Evolutionary conservation across 37 sponge, comb jelly and placozoan species (phyloP), one percentile per base, ranked within the genome.

Genomic region (Ephydatia muelleri): DNA sequence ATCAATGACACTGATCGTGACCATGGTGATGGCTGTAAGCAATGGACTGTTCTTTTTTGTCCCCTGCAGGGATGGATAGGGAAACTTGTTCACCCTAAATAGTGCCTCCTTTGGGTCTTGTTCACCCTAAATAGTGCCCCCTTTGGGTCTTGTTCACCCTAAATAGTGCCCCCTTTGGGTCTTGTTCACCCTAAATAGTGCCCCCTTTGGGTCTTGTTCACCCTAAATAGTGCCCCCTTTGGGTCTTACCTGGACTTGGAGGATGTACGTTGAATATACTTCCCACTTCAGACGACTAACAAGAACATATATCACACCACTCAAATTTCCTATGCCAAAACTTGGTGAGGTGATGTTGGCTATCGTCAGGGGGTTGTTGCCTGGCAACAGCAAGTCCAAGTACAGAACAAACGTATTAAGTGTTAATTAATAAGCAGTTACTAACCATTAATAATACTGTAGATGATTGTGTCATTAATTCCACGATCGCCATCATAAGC

Each of bases 231-330:
- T n/a, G n/a, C n/a, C n/a, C n/a, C n/a, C n/a, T n/a, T n/a, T n/a
- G n/a, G 73, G 66, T 27, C 73, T 47, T 12, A 88, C 92, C 72
- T 70, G 28, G 37, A 88, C 85, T 26, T 40, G 67, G 29, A 92
- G 79, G 5, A 57, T 72, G 78, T 92, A 92, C 23, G 36, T 4
- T 3, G 66, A 0, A 34, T 32, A 34, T 2, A 12, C 38, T 26
- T 92, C 93, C 29, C 88, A 35, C 34, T 92, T 83, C 71, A 92
- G 67, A 25, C 16, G 31, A 3, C 68, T 79, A 5, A 67, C 39
- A n/a, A 81, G 80, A 21, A 90, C 82, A 68, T n/a, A 79, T 36
- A 90, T 90, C 38, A 72, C 73, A 31, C 90, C 90, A 68, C 82
- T 85, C 1, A 28, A 12, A 16, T 25, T 13, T 39, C 85, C 67